Percentiles rank a stretch among this genome's conserved stretches.
Evolutionary conservation across 2,113 vertebrate genomes (phyloP).

Genomic region (Callionymus lyra): DNA sequence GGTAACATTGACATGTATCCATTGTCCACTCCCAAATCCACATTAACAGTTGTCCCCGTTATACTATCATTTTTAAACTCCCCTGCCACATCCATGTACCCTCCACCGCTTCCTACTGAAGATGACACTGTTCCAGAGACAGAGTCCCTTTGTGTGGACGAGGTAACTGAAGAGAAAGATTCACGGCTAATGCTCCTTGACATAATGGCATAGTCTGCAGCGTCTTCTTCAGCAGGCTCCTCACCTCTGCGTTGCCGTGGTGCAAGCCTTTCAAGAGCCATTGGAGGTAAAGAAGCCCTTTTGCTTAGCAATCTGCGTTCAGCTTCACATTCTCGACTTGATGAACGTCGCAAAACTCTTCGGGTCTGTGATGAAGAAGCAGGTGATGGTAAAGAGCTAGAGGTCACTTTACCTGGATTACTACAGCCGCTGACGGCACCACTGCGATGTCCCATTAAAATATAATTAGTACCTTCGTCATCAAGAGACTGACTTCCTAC

Average conservation of each 20-base stretch:
- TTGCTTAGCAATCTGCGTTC: conserved; percentile 62
- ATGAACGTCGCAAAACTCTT: conserved; percentile 63
- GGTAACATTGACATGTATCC: conserved; percentile 74
- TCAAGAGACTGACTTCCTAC: conserved; percentile 43
- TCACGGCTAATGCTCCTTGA: conserved; percentile 58
- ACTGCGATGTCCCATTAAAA: conserved; percentile 64
- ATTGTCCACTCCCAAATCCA: conserved; percentile 54
- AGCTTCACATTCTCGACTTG: conserved; percentile 61
- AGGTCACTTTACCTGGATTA: conserved; percentile 26
- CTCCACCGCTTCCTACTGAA: conserved; percentile 28
- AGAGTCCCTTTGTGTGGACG: conserved; percentile 37
- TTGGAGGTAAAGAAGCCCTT: conserved; percentile 66
- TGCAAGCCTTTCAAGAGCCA: conserved; percentile 62
- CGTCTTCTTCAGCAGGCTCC: conserved; percentile 52
- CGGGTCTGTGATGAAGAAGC: conserved; percentile 40
- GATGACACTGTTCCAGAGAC: conserved; percentile 19
- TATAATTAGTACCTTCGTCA: conserved; percentile 65
- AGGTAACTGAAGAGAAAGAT: conserved; percentile 50
- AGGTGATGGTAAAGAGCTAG: conserved; percentile 39
- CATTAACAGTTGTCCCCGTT: conserved; percentile 15
- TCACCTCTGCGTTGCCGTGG: conserved; percentile 35
- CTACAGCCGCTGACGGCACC: conserved; percentile 7
- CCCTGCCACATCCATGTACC: conserved; percentile 59
- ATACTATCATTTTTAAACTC: conserved; percentile 48
- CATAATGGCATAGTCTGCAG: conserved; percentile 57